Evolutionary conservation across 2,797 vertebrate genomes (phyloP), one percentile per base, ranked within the genome.

Genomic region (Rhadinocentrus ornatus): DNA sequence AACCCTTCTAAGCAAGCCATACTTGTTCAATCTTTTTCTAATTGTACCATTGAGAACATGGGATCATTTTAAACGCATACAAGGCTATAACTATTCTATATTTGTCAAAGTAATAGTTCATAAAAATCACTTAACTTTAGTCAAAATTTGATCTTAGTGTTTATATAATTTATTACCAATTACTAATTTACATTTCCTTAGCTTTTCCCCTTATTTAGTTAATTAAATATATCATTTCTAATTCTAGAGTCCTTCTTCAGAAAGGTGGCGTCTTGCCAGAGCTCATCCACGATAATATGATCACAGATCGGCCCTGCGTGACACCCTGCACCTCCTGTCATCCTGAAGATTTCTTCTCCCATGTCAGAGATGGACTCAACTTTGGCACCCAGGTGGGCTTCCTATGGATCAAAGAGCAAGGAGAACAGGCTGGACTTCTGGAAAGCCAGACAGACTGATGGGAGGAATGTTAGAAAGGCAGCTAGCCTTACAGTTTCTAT

Each of bases 371-470:
- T 62, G 97, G 97, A 6, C 37, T 54, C 57, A 93, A 97, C 90
- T 99, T 99, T 24, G 98, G 98, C 46, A 98, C 95, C 13, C 97
- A 99, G 75, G 92, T 97, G 55, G 96, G 96, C 37, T 98, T 96
- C 89, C 92, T 98, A 91, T 97, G 96, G 88, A 93, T 99, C 83
- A 94, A 77, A 37, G 85, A 85, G n/a, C 20, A 50, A 6, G 71
- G 46, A 50, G 31, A 39, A 1, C 6, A 2, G 31, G 0, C 0
- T 9, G 4, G 5, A 16, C 32, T 1, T 34, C 4, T 52, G 1
- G 31, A 2, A 4, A 57, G 6, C 0, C 24, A 27, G 32, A 39
- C 4, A 0, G 11, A 16, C 15, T 5, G 16, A 61, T 31, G 4
- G 13, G 34, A 63, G 4, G n/a, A 20, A 16, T 3, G 6, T 15